These are phyloP conservation scores for Epirrhoe tristata DNA, from an alignment of 2,888 invertebrate species.

Conservation along the genomic window DNA sequence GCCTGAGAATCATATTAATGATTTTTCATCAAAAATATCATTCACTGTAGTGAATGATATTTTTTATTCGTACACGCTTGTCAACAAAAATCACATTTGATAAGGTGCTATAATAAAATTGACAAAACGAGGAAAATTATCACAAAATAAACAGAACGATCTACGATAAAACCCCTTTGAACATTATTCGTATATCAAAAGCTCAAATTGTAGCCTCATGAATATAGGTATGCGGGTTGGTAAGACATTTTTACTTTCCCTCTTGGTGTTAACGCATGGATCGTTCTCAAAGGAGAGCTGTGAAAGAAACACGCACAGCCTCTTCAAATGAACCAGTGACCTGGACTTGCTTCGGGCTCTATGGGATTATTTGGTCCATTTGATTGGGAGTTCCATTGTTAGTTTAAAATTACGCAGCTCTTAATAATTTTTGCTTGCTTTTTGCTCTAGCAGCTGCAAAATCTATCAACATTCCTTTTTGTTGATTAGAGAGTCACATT, in stretches of 20 bases:
- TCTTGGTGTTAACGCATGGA: slow-evolving; percentile 61
- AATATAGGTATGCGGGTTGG: slow-evolving; percentile 46
- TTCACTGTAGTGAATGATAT: no score
- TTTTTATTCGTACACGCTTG: no score
- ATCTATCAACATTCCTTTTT: no score
- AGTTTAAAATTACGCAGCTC: not conserved
- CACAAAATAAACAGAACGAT: slow-evolving; percentile 28
- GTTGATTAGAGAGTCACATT: no score
- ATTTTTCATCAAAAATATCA: no score
- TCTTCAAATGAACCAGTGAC: slow-evolving; percentile 60
- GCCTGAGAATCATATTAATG: no score
- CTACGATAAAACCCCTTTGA: slow-evolving; percentile 43
- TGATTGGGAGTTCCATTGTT: not conserved
- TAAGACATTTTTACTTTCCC: slow-evolving; percentile 60
- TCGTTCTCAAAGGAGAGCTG: slow-evolving; percentile 60
- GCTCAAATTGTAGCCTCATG: slow-evolving; percentile 44
- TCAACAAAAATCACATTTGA: no score
- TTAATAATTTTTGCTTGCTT: no score
- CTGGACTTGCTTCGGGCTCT: slow-evolving; percentile 39
- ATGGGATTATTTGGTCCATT: slow-evolving; percentile 12
- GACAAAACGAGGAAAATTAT: slow-evolving; percentile 6
- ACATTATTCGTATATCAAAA: slow-evolving; percentile 42
- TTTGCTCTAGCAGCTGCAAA: no score
- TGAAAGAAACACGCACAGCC: slow-evolving; percentile 60
- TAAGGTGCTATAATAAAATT: not conserved